phyloP scores from a whole-genome alignment of 2,797 vertebrate species.

The Hypotaenidia okinawae region DNA sequence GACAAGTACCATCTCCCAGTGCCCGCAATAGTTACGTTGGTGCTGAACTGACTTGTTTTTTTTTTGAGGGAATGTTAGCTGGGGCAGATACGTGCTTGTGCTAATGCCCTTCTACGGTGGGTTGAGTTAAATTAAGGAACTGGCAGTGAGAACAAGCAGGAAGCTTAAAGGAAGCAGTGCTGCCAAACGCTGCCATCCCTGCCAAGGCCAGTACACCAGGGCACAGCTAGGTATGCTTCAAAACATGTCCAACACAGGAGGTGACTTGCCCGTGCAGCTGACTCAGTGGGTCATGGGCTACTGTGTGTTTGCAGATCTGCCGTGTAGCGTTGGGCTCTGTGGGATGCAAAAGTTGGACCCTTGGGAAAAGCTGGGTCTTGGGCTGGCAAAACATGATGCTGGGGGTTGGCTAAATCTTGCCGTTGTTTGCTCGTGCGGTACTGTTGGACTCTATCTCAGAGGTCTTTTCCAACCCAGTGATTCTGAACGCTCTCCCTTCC shows the following conservation, averaged over 20 bases:
- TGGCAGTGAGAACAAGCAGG: constrained; percentile 9
- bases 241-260: not conserved
- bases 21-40: not conserved
- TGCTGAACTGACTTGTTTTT: constrained; percentile 50
- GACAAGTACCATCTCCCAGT: constrained; percentile 16
- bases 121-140: constrained; percentile 49
- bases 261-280: not conserved
- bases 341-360: not conserved
- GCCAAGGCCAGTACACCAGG: not conserved
- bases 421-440: not conserved
- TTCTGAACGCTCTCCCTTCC: not conserved
- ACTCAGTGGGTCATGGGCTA: constrained; percentile 5
- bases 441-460: too few relatives aligned
- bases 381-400: rapidly evolving
- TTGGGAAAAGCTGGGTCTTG: not conserved
- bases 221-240: not conserved
- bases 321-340: rapidly evolving
- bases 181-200: constrained; percentile 3
- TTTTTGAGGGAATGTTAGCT: constrained; percentile 12
- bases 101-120: constrained; percentile 19
- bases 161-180: constrained; percentile 21
- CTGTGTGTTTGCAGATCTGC: not conserved
- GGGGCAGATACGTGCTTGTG: constrained; percentile 21
- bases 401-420: not conserved
- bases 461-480: too few relatives aligned